Evolutionary conservation across 2,113 vertebrate genomes (phyloP), one percentile per base, ranked within the genome.

Genomic region (Paramisgurnus dabryanus): DNA sequence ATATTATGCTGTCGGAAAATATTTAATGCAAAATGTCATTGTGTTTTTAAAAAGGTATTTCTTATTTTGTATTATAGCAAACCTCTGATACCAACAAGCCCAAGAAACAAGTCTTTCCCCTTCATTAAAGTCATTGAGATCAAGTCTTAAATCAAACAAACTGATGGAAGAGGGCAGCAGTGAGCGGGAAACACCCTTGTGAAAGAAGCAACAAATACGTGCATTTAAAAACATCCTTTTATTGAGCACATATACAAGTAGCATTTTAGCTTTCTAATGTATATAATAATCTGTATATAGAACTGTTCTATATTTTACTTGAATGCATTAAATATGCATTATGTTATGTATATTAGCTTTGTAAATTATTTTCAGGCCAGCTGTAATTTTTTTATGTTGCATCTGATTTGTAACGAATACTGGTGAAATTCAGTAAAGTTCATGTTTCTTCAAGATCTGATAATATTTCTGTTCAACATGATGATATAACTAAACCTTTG

Each of bases 81-180:
- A 83, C 78, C 91, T 34, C 87, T 94, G 76, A 88, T 86, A 17
- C 89, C 94, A 57, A 27, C 86, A 77, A 80, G 90, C 41, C 86
- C 47, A 0, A 84, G 88, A 84, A 91, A 87, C 61, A 96, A 95
- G 87, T 88, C 92, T 1, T 88, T 95, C 80, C 95, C 96, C 9
- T 93, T 95, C 86, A 98, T 97, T 79, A 94, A 95, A 85, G 93
- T 98, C 79, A 94, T 97, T 40, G 95, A 97, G 87, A 96, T 90
- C 85, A 93, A 88, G 86, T 91, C 92, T 12, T 93, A 7, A 75
- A 64, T 10, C 27, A 34, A 9, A 61, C 49, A 55, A 41, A 45
- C 40, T 63, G 73, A 22, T 17, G 43, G 82, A 92, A 75, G 1
- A 63, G 45, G 67, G 9, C 27, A 34, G 8, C 81, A 80, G 75